Evolutionary conservation across 2,113 vertebrate species (phyloP), one percentile per base, ranked within the genome.

Genomic region (Aegotheles bennettii): DNA sequence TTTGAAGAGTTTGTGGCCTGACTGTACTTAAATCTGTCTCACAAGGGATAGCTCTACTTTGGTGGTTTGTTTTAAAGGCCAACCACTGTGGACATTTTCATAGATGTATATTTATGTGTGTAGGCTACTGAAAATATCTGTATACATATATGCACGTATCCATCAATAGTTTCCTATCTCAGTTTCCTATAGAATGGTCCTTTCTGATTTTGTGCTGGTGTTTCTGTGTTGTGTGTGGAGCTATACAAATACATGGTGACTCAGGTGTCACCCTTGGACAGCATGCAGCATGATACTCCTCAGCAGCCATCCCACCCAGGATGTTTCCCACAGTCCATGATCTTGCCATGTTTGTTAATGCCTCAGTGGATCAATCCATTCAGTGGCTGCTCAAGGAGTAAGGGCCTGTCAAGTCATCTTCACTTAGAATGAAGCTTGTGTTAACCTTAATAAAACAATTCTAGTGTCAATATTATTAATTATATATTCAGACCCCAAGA

Each of bases 71-170:
- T 47, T 61, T 14, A 13, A 59, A 78, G 59, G 35, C 26, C 13
- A 6, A 5, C 29, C 19, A 1, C 60, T 5, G 23, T 1, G 2
- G 56, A 53, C 48, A 12, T 50, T 60, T 57, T 40, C n/a, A 13
- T 3, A 16, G 3, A 7, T 5, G 10, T 57, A 5, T 29, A 3
- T 31, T 13, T 29, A 3, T 2, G 9, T 4, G 18, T 6, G 36
- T 0, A 15, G 17, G 4, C 5, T 31, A 3, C 29, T 10, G 38
- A 65, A 35, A 40, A 53, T 16, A 7, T 17, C 3, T 15, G 5
- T 3, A 2, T 3, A 1, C 6, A 3, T 11, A 20, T 29, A 7
- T 7, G 7, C 1, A 5, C 2, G 1, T 2, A 5, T 8, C 20
- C 21, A 25, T 6, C 7, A 63, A 29, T 8, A n/a, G n/a, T n/a